Evolutionary conservation across 2,797 vertebrate species (phyloP).

Genomic region (Cynopterus sphinx): DNA sequence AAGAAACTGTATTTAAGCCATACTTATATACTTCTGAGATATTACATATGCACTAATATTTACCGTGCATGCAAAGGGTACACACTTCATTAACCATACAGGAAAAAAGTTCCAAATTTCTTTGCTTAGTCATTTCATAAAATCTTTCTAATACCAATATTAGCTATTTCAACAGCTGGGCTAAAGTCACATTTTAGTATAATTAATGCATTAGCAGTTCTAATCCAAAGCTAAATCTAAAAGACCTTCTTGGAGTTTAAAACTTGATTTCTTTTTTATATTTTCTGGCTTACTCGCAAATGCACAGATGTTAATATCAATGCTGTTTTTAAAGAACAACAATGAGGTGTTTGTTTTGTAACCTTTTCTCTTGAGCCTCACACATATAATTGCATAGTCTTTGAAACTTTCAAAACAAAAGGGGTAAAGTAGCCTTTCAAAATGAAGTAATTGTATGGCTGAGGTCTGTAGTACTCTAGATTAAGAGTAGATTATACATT

Average conservation of each 20-base stretch:
- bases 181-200: slow-evolving; percentile 68
- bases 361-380: slow-evolving; percentile 57
- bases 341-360: slow-evolving; percentile 64
- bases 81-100: neutral
- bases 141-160: slow-evolving; percentile 49
- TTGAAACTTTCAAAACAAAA: slow-evolving; percentile 71
- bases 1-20: slow-evolving; percentile 20
- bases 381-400: slow-evolving; percentile 47
- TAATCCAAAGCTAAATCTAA: slow-evolving; percentile 68
- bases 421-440: slow-evolving; percentile 60
- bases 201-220: slow-evolving; percentile 70
- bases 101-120: neutral
- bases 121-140: slow-evolving; percentile 43
- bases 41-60: neutral
- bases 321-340: slow-evolving; percentile 21
- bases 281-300: slow-evolving; percentile 58
- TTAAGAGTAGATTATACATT: neutral
- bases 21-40: neutral
- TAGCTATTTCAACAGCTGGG: slow-evolving; percentile 55
- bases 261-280: slow-evolving; percentile 36
- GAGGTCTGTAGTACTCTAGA: slow-evolving; percentile 12
- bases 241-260: slow-evolving; percentile 68
- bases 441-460: slow-evolving; percentile 62
- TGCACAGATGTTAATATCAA: slow-evolving; percentile 27
- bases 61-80: neutral